Evolutionary conservation across 2,113 vertebrate genomes (phyloP).

Genomic region (Nesospiza acunhae): DNA sequence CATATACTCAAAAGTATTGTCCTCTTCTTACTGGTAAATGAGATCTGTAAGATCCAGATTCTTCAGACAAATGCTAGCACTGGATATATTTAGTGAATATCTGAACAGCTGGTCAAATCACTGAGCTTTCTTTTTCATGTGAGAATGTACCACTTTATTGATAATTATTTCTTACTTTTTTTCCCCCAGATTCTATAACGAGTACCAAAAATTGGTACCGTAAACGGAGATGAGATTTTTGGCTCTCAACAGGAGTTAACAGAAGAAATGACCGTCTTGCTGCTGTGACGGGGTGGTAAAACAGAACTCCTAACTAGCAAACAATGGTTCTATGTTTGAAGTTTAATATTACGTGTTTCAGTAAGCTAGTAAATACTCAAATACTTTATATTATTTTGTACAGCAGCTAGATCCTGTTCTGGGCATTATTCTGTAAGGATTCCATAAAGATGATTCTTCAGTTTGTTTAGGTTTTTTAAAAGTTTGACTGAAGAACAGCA

Average conservation of each 20-base stretch:
- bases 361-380: neutral
- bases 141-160: neutral
- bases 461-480: neutral
- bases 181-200: conserved; percentile 33
- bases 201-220: conserved; percentile 15
- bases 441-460: neutral
- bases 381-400: neutral
- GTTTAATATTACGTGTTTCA: neutral
- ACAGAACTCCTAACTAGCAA: neutral
- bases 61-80: neutral
- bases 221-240: conserved; percentile 6
- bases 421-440: neutral
- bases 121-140: neutral
- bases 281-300: neutral
- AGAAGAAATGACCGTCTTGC: neutral
- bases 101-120: neutral
- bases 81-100: neutral
- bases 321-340: neutral
- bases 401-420: neutral
- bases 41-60: neutral
- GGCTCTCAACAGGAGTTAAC: neutral
- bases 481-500: neutral
- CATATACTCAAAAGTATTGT: neutral
- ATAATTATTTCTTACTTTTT: neutral
- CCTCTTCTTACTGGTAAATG: neutral